Conservation (phyloP, 2,113 vertebrate species). For the Cyanocitta stelleri region DNA sequence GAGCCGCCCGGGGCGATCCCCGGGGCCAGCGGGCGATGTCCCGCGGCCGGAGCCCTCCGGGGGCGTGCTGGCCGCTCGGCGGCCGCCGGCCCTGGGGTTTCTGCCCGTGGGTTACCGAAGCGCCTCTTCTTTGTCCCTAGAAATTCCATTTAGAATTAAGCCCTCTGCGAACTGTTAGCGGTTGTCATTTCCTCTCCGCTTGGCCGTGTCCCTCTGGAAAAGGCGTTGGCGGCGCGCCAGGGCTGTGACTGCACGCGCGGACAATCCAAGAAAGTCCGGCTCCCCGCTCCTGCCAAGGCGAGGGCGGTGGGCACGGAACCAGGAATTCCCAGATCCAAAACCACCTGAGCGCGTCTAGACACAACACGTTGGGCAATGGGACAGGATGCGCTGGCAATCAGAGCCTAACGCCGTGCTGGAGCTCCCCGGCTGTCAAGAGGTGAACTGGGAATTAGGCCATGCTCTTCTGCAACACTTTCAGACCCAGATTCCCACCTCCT, state of each 20-base stretch:
- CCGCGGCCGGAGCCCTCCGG: not conserved
- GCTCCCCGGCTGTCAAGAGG: slow-evolving; percentile 70
- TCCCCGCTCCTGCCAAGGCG: slow-evolving; percentile 14
- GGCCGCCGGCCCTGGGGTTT: not conserved
- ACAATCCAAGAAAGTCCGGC: slow-evolving; percentile 28
- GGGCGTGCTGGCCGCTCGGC: not conserved
- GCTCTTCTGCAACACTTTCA: not conserved
- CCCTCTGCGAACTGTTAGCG: slow-evolving; percentile 9
- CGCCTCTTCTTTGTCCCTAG: slow-evolving; percentile 46
- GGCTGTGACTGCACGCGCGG: not conserved
- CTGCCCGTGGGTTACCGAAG: not conserved
- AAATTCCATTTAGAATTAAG: slow-evolving; percentile 51
- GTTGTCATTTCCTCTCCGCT: slow-evolving; percentile 49
- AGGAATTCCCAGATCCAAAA: slow-evolving; percentile 11
- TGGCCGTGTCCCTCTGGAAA: slow-evolving; percentile 47
- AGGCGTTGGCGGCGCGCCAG: slow-evolving; percentile 16
- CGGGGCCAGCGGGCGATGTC: not conserved
- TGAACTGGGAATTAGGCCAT: not conserved
- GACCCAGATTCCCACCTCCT: not conserved
- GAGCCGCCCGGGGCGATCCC: not conserved
- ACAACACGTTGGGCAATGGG: slow-evolving; percentile 13
- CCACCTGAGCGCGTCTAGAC: slow-evolving; percentile 53
- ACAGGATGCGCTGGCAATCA: not conserved
- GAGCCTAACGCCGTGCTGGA: slow-evolving; percentile 47
- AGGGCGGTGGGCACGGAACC: not conserved